Evolutionary conservation across 2,888 invertebrate species (phyloP).

Genomic region (Lycocerus yunnanus): DNA sequence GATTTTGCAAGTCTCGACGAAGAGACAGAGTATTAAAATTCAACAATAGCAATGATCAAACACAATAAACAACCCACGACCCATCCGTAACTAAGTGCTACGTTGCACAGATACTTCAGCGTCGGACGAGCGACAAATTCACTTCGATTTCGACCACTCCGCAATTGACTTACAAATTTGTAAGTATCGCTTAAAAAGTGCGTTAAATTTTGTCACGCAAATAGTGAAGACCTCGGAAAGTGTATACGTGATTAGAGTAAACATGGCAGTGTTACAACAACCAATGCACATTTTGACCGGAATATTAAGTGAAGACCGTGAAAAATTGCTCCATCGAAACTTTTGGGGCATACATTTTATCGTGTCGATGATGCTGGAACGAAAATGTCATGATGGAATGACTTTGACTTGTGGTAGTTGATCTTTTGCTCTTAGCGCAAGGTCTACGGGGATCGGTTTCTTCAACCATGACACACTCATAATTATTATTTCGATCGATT

Average conservation of each 20-base stretch:
- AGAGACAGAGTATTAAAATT: conserved; percentile 4
- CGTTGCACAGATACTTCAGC: background rate
- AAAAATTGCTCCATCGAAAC: background rate
- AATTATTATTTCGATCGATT: no score
- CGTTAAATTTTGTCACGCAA: conserved; percentile 9
- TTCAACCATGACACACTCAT: background rate
- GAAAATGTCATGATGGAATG: no score
- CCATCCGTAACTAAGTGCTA: background rate
- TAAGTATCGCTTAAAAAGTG: background rate
- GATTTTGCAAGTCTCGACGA: conserved; percentile 11
- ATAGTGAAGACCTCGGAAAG: conserved; percentile 5
- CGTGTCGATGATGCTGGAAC: no score
- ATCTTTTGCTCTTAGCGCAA: background rate
- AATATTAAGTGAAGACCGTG: background rate
- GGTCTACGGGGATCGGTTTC: background rate
- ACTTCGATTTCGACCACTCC: background rate
- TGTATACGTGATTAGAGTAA: conserved; percentile 5
- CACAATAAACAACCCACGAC: background rate
- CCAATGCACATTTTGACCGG: background rate
- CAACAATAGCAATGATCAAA: conserved; percentile 4
- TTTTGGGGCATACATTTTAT: background rate
- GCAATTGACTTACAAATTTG: background rate
- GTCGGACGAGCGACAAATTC: background rate
- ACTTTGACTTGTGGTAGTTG: no score
- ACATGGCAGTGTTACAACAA: background rate